Base-by-base conservation (phyloP, 35 echinoderm and acorn worm genomes). In the Ptychodera flava region DNA sequence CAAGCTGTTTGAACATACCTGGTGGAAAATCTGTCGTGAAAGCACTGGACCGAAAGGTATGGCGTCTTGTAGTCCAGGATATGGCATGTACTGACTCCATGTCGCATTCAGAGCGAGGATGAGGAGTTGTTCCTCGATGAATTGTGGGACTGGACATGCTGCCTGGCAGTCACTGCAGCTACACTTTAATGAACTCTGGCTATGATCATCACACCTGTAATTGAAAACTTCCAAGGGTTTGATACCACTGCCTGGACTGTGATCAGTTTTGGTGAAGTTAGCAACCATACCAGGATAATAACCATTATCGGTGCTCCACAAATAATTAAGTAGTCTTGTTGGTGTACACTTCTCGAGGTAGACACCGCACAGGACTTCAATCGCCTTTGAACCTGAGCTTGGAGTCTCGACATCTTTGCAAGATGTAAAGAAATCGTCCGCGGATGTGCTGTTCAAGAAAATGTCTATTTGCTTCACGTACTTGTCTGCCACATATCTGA, bases 131-230 rank as follows among this genome's bases (percentile, higher is more conserved):
- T 98, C 95, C 35, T 90, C 92, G 16, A 92, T 92, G 53, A 90
- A 97, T 35, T 92, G 94, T 1, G 95, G 92, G 33, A 88, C 92
- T 0, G 95, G 92, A 45, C 95, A 97, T 28, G 90, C 35, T 81
- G 90, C 87, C 16, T 85, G 88, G 80, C 95, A 97, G 83, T 97
- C 95, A 78, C 92, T 92, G 81, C 95, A 97, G 31, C 92, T 94
- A 35, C 95, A 97, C 22, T 64, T 64, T 12, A 12, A 22, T 12
- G 45, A 64, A 64, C 45, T 12, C 45, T 64, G 45, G 6, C 6
- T 6, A 22, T 6, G 6, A 22, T 64, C 45, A 64, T 64, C 22
- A 22, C 45, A 64, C 22, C 6, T 6, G 22, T 12, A 12, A 22
- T 64, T 64, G 45, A 22, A 6, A 64, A 64, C 22, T 12, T 64